Conservation (phyloP, 2,888 invertebrate species). For the Drosophila suboccidentalis region DNA sequence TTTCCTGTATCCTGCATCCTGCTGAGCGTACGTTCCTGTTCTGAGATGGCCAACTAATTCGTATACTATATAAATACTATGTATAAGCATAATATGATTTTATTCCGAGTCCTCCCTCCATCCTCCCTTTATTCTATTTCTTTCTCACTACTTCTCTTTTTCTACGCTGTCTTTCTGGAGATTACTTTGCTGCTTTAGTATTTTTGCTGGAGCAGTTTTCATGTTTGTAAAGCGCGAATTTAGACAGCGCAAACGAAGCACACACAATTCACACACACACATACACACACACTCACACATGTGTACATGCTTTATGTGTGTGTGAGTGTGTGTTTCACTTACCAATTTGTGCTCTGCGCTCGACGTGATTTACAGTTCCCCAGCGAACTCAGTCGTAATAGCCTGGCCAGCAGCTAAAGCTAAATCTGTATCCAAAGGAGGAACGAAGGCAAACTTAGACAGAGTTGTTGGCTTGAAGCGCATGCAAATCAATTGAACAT, state of each 20-base stretch:
- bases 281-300: neutral
- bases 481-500: conserved; percentile 79
- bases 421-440: neutral
- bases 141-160: neutral
- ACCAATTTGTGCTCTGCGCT: conserved; percentile 74
- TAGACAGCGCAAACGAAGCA: conserved; percentile 40
- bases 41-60: conserved; percentile 65
- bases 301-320: conserved; percentile 24
- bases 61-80: conserved; percentile 39
- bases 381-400: conserved; percentile 55
- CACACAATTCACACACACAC: conserved; percentile 8
- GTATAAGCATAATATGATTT: conserved; percentile 67
- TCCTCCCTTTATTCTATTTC: neutral
- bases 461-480: conserved; percentile 31
- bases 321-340: conserved; percentile 60
- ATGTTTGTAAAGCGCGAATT: conserved; percentile 68
- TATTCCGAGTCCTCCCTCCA: conserved; percentile 31
- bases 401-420: conserved; percentile 15
- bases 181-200: conserved; percentile 64
- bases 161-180: conserved; percentile 28
- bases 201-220: conserved; percentile 54
- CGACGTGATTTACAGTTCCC: conserved; percentile 79
- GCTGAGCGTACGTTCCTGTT: conserved; percentile 37
- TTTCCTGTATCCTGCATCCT: conserved; percentile 49
- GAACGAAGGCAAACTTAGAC: conserved; percentile 14